phyloP scores from a whole-genome alignment of 1,140 invertebrate genomes.

The Pogonognathellus flavescens region DNA sequence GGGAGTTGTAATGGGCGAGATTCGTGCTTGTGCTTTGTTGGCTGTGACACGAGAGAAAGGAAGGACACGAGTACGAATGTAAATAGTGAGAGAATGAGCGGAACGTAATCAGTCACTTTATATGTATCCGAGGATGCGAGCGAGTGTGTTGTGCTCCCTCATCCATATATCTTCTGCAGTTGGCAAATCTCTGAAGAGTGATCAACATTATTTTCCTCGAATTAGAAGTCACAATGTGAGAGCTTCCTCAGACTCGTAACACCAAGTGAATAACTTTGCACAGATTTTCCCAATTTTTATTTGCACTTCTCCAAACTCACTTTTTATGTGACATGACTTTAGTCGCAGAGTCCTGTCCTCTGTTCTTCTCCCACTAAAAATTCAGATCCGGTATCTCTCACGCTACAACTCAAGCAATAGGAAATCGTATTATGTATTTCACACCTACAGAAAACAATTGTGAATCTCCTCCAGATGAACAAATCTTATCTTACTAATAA shows the following conservation, averaged over 20 bases:
- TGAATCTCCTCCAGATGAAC: too few relatives aligned
- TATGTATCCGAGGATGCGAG: constrained; percentile 58
- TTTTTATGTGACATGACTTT: constrained; percentile 23
- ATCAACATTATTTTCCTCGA: constrained; percentile 64
- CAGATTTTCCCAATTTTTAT: constrained; percentile 50
- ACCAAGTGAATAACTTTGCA: constrained; percentile 62
- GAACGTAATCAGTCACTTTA: constrained; percentile 62
- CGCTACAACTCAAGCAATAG: background rate
- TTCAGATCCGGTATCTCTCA: background rate
- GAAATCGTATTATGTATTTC: background rate
- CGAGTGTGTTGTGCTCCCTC: constrained; percentile 55
- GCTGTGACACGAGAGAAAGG: constrained; percentile 3
- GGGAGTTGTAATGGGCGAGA: constrained; percentile 23
- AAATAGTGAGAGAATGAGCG: constrained; percentile 50
- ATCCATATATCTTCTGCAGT: constrained; percentile 59
- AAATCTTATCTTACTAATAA: too few relatives aligned
- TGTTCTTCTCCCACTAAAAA: background rate
- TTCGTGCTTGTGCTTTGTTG: constrained; percentile 15
- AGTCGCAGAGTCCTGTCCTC: background rate
- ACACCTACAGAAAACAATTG: background rate
- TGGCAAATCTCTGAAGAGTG: constrained; percentile 65
- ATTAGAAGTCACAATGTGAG: constrained; percentile 61
- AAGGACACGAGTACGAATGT: constrained; percentile 33
- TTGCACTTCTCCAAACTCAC: constrained; percentile 40
- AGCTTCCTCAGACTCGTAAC: constrained; percentile 36